Percentiles rank a stretch among this genome's conserved stretches.
Evolutionary conservation across 2,113 vertebrate genomes (phyloP).

Genomic region (Anhinga anhinga): DNA sequence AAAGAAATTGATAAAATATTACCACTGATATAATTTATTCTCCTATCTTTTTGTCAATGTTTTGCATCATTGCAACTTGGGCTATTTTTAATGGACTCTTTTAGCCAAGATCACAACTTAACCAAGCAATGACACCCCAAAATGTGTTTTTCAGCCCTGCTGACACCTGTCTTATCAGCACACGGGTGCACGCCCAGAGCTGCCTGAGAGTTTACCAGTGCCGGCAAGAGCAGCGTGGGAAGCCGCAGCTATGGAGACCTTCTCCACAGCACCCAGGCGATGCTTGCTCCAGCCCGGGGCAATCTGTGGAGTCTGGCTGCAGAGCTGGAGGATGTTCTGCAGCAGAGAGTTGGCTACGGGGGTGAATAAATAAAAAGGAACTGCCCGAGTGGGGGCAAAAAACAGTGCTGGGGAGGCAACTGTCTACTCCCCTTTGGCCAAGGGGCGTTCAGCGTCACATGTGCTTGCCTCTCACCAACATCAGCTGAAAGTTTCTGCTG

Average conservation of each 20-base stretch:
- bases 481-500: not conserved
- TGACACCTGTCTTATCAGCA: not conserved
- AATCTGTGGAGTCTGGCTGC: not conserved
- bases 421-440: not conserved
- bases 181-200: rapidly evolving
- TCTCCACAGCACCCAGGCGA: rapidly evolving
- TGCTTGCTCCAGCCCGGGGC: not conserved
- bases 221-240: rapidly evolving
- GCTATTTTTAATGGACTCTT: not conserved
- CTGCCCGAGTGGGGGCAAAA: not conserved
- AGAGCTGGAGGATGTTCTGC: not conserved
- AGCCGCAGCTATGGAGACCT: not conserved
- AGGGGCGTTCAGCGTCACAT: rapidly evolving
- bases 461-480: not conserved
- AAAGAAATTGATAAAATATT: not conserved
- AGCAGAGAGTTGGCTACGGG: not conserved
- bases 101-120: not conserved
- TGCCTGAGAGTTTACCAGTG: rapidly evolving
- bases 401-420: not conserved
- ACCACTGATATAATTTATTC: not conserved
- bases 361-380: conserved; percentile 51
- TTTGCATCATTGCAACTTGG: not conserved
- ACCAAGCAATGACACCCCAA: not conserved
- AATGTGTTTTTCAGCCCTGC: not conserved
- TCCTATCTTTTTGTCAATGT: not conserved